A percentile compares a stretch with the other conserved stretches of the same genome.
Conservation (phyloP, 1,140 invertebrate genomes). For the Drosophila nasuta region DNA sequence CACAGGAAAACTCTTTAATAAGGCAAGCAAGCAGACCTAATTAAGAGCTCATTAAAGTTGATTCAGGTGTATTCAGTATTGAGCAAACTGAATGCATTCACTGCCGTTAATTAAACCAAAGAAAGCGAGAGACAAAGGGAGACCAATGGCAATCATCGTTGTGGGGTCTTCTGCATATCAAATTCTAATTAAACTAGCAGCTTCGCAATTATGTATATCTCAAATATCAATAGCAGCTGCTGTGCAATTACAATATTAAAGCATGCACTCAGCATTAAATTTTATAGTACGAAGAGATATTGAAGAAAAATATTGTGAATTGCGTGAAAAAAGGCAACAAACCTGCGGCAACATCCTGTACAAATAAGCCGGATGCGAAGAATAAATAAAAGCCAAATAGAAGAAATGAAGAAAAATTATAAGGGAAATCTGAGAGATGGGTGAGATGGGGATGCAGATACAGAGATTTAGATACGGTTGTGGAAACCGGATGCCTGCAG, state of each 20-base stretch:
- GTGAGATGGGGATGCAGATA: neutral
- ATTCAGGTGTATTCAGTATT: conserved; percentile 15
- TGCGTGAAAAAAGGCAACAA: conserved; percentile 30
- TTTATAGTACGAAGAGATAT: conserved; percentile 22
- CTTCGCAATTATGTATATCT: conserved; percentile 12
- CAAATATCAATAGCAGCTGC: conserved; percentile 13
- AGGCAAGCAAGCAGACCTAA: conserved; percentile 25
- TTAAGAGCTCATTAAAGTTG: conserved; percentile 42
- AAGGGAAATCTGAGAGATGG: conserved; percentile 1
- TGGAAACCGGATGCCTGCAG: conserved; percentile 33
- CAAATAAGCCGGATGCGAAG: conserved; percentile 68
- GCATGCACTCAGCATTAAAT: conserved; percentile 25
- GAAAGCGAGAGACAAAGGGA: neutral
- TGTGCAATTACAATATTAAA: conserved; percentile 28
- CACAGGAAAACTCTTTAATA: conserved; percentile 15
- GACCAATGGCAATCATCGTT: neutral
- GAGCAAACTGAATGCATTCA: conserved; percentile 32
- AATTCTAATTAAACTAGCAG: conserved; percentile 1
- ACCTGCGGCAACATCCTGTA: conserved; percentile 55
- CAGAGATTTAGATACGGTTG: neutral
- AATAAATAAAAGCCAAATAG: conserved; percentile 68
- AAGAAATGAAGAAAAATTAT: conserved; percentile 66
- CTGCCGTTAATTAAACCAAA: neutral
- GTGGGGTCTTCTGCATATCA: neutral
- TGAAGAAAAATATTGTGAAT: conserved; percentile 3